A percentile compares a stretch with the other conserved stretches of the same genome.
Evolutionary conservation across 2,888 invertebrate species (phyloP).

Genomic region (Geophilus truncorum): DNA sequence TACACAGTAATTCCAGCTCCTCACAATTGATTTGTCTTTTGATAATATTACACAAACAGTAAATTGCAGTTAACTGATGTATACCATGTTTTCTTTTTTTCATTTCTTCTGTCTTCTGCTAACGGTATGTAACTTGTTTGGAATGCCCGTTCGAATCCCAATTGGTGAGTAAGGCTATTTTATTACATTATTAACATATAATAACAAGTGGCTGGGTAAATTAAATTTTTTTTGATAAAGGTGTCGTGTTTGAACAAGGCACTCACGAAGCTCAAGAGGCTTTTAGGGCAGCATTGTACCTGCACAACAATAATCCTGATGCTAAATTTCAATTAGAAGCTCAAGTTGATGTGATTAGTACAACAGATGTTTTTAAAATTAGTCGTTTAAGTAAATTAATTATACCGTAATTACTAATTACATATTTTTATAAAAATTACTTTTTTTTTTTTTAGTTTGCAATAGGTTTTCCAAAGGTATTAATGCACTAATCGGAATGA

Average conservation of each 20-base stretch:
- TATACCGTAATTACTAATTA: too few species aligned
- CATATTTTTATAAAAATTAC: too few species aligned
- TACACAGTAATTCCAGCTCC: not conserved
- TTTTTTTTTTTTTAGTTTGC: constrained; percentile 66
- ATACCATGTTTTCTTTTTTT: not conserved
- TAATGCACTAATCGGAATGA: constrained; percentile 83
- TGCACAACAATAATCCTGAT: not conserved
- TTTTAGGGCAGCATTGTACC: not conserved
- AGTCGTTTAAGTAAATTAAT: not conserved
- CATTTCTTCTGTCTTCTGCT: not conserved
- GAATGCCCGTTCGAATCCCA: not conserved
- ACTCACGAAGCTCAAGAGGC: not conserved
- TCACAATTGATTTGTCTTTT: not conserved
- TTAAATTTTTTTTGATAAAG: not conserved
- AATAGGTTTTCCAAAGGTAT: constrained; percentile 84
- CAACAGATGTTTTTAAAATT: not conserved
- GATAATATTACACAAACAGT: too few species aligned
- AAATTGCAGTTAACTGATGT: not conserved
- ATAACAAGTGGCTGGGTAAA: too few species aligned
- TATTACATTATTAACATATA: too few species aligned
- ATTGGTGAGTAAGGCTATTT: not conserved
- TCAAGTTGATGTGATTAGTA: not conserved
- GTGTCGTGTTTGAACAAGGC: not conserved
- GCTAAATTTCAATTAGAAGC: not conserved
- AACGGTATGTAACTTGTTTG: not conserved